Base-by-base conservation (phyloP, 1,140 invertebrate genomes). In the Lucilia sericata region DNA sequence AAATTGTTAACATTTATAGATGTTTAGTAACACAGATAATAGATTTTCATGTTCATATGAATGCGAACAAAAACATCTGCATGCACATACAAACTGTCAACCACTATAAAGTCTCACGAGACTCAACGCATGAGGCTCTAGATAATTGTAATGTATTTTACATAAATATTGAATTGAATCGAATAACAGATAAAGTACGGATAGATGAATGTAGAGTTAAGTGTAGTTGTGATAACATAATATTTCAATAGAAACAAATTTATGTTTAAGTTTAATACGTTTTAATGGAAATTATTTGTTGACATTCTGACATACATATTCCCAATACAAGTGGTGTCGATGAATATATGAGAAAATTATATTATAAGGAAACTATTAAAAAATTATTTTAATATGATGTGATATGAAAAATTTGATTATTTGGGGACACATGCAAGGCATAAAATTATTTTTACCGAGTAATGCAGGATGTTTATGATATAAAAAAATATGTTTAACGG, bases 61-160 rank as follows among this genome's bases (percentile, higher is more conserved):
- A 5, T 14, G 21, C n/a, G 1, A 60, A 14, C 51, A 17, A 65
- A 65, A 65, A 65, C 55, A 65, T n/a, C n/a, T n/a, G n/a, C 60
- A 19, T n/a, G 2, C 8, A 65, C n/a, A 65, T 2, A 70, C 4
- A 21, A 70, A 5, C 19, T 21, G n/a, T 5, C 42, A 42, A 25
- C 10, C 65, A 70, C 65, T 17, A 5, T n/a, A 25, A 19, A 25
- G 21, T 70, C 65, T 70, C 65, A 25, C n/a, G n/a, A 25, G 65
- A 25, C 21, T 21, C n/a, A 25, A 70, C 65, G 19, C 65, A 70
- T 25, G 7, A 9, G 65, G n/a, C 65, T 25, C 65, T 5, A 21
- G 65, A 70, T 70, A 70, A 70, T 70, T 19, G n/a, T 70, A 70
- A 70, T 70, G 65, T 70, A 21, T 70, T 70, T 70, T 60, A 60